phyloP scores from a whole-genome alignment of 2,113 vertebrate genomes.

The Meles meles region DNA sequence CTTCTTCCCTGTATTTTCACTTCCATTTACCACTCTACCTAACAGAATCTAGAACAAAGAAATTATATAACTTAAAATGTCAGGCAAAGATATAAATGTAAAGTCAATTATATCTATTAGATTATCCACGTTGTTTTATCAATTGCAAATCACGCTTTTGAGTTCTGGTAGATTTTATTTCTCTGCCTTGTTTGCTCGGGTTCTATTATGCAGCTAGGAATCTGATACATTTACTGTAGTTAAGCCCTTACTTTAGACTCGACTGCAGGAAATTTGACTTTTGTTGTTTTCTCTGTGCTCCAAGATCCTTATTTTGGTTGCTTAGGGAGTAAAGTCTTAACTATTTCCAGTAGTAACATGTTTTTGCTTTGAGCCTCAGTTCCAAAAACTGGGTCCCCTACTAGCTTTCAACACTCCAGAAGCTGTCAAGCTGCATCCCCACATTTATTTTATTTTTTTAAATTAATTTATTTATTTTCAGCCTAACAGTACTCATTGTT shows the following conservation, averaged over 20 bases:
- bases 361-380: neutral
- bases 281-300: neutral
- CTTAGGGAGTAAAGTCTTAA: neutral
- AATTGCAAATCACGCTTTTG: neutral
- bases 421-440: neutral
- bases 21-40: neutral
- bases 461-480: too few species aligned
- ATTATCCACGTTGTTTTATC: neutral
- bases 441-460: too few species aligned
- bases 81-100: neutral
- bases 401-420: neutral
- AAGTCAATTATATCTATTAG: neutral
- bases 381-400: neutral
- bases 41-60: neutral
- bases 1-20: neutral
- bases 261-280: neutral
- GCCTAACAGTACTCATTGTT: too few species aligned
- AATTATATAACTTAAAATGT: neutral
- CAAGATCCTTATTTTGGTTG: neutral
- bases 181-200: neutral
- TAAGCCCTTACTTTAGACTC: neutral
- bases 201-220: neutral
- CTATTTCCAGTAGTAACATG: neutral
- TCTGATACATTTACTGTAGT: neutral
- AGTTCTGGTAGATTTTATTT: neutral